These are phyloP conservation scores for Chaetops frenatus DNA, from an alignment of 2,113 vertebrate species.

Conservation along the genomic window DNA sequence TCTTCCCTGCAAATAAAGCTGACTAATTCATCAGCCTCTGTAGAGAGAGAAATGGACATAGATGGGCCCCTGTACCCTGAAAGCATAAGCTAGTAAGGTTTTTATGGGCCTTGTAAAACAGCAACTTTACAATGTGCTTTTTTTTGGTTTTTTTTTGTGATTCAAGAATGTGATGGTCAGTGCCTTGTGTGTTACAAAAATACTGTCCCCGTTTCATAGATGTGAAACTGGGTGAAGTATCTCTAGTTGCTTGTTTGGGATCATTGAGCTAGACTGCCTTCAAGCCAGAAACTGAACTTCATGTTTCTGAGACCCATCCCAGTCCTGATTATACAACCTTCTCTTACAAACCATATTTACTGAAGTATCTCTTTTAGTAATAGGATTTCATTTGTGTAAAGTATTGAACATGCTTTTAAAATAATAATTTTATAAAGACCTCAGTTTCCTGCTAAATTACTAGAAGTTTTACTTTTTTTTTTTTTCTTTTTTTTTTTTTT, in stretches of 20 bases:
- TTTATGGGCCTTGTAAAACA: not conserved
- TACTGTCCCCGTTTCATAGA: not conserved
- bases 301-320: not conserved
- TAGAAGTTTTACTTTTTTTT: not conserved
- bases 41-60: not conserved
- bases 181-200: not conserved
- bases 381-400: not conserved
- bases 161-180: not conserved
- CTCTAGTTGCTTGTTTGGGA: not conserved
- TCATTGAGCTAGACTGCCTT: not conserved
- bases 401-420: not conserved
- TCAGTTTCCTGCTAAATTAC: not conserved
- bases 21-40: not conserved
- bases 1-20: not conserved
- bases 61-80: not conserved
- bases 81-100: not conserved
- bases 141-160: not conserved
- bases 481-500: too few species aligned
- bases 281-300: not conserved
- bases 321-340: not conserved
- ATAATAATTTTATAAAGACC: not conserved
- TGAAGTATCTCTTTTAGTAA: not conserved
- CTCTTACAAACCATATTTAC: not conserved
- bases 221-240: not conserved
- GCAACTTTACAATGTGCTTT: not conserved